Conservation (phyloP, 1,140 invertebrate genomes). For the Pachyrhynchus sulphureomaculatus region DNA sequence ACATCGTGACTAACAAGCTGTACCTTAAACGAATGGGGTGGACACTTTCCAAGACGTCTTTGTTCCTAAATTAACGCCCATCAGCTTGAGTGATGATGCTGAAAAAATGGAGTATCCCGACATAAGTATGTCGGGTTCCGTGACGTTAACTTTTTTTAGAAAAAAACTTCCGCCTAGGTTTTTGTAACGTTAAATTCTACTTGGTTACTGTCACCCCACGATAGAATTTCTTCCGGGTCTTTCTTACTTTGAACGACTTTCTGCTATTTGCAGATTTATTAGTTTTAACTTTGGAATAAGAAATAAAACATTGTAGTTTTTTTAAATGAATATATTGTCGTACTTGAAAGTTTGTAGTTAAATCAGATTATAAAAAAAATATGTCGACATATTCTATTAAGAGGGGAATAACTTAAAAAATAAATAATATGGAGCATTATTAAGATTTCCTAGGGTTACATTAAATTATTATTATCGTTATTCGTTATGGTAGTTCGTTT, state of each 20-base stretch:
- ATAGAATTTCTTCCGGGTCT: no score
- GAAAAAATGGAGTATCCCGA: no score
- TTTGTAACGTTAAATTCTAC: no score
- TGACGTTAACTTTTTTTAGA: no score
- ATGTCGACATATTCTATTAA: constrained; percentile 17
- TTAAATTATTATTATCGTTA: constrained; percentile 2
- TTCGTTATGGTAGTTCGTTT: constrained; percentile 19
- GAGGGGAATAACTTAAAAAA: constrained; percentile 24
- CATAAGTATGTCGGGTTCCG: no score
- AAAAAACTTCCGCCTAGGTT: no score
- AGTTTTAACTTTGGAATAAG: not conserved
- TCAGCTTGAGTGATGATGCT: no score
- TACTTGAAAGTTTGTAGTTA: not conserved
- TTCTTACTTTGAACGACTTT: not conserved
- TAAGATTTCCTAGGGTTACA: constrained; percentile 16
- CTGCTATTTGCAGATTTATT: not conserved
- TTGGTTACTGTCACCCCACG: no score
- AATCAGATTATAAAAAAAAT: constrained; percentile 21
- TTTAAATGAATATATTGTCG: constrained; percentile 19
- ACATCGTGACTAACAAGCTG: no score
- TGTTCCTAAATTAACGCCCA: no score
- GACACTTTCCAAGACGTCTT: no score
- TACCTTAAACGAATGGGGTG: no score
- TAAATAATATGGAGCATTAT: constrained; percentile 1
- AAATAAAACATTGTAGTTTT: not conserved